These are phyloP conservation scores for Caenorhabditis latens DNA, from an alignment of 1,140 invertebrate species.

Conservation along the genomic window DNA sequence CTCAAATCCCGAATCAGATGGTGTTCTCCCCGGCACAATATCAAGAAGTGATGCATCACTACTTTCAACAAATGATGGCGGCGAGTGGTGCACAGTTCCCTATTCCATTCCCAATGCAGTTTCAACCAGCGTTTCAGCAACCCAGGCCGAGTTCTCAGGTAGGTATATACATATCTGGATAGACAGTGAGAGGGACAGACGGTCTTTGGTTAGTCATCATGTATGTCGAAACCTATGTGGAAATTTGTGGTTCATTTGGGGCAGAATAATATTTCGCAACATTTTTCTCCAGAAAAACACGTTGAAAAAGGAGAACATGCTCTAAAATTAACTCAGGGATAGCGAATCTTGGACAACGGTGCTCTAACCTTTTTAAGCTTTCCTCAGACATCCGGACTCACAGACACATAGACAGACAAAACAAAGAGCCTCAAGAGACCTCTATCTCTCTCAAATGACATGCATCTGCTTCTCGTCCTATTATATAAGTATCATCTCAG, in stretches of 20 bases:
- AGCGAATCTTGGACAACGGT: no score
- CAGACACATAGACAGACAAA: background rate
- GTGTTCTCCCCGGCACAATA: conserved; percentile 72
- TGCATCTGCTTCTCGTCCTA: background rate
- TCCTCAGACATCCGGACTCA: background rate
- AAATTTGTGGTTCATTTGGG: no score
- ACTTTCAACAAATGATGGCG: conserved; percentile 68
- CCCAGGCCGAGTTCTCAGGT: conserved; percentile 18
- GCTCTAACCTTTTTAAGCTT: no score
- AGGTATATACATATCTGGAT: no score
- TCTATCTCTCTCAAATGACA: background rate
- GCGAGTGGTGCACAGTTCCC: conserved; percentile 45
- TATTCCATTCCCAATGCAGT: conserved; percentile 58
- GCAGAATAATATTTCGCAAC: no score
- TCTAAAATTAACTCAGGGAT: no score
- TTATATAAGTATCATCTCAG: conserved; percentile 18
- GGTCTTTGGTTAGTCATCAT: conserved; percentile 20
- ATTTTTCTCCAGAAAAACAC: no score
- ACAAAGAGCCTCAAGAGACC: background rate
- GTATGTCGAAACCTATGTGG: no score
- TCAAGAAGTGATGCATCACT: conserved; percentile 76
- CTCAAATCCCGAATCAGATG: conserved; percentile 51
- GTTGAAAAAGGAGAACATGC: no score
- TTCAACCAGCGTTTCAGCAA: conserved; percentile 43
- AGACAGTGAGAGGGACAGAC: no score